Evolutionary conservation across 92 coral and sea anemone species (phyloP).

Genomic region (Palythoa caribaeorum): DNA sequence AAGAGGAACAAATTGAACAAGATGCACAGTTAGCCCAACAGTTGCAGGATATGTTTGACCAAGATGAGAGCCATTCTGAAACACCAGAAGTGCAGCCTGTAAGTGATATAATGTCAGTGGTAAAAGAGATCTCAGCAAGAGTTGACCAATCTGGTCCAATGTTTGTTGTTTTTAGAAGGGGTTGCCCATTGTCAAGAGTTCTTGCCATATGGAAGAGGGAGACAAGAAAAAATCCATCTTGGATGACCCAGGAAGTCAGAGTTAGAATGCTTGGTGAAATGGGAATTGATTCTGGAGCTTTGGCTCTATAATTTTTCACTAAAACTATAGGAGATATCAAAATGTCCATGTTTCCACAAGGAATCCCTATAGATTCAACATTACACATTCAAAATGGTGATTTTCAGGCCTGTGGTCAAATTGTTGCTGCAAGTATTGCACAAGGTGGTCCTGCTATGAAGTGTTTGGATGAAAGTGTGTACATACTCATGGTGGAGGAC

Average conservation of each 20-base stretch:
- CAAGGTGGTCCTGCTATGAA: slow-evolving; percentile 64
- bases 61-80: no score
- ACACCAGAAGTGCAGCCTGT: not conserved
- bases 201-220: not conserved
- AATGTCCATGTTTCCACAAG: not conserved
- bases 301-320: not conserved
- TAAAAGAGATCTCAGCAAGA: not conserved
- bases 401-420: not conserved
- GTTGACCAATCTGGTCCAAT: not conserved
- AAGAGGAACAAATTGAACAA: no score
- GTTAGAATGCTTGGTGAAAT: not conserved
- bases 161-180: not conserved
- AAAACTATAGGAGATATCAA: not conserved
- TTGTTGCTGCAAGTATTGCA: slow-evolving; percentile 56
- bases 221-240: not conserved
- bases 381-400: no score
- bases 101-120: not conserved
- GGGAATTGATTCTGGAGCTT: not conserved
- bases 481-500: slow-evolving; percentile 39
- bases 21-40: no score
- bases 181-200: not conserved
- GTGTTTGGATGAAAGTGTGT: slow-evolving; percentile 58
- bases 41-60: no score
- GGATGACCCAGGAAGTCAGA: not conserved
- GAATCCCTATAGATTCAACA: no score